phyloP scores from a whole-genome alignment of 2,888 invertebrate species.

The Synanthedon formicaeformis region DNA sequence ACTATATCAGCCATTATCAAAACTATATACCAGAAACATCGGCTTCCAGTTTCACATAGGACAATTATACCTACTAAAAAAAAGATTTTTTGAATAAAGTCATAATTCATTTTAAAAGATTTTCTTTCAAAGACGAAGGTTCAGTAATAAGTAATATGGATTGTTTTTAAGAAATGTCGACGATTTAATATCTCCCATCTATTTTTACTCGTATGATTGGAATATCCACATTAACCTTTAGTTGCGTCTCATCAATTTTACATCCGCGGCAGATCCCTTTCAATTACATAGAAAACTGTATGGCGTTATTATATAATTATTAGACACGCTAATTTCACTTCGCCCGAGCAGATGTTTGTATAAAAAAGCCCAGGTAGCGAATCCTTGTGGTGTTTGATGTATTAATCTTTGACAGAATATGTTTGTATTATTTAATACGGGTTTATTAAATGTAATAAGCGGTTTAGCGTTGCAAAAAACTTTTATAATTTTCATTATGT shows the following conservation, averaged over 20 bases:
- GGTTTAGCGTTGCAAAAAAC: not conserved
- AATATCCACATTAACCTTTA: conserved; percentile 11
- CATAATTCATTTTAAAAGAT: too few relatives aligned
- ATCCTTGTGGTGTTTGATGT: conserved; percentile 12
- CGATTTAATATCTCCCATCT: too few relatives aligned
- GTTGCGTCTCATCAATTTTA: conserved; percentile 15
- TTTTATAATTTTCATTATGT: not conserved
- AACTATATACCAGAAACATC: too few relatives aligned
- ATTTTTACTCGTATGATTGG: not conserved
- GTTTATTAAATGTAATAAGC: conserved; percentile 3
- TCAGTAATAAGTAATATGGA: too few relatives aligned
- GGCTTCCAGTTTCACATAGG: too few relatives aligned
- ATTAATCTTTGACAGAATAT: conserved; percentile 19
- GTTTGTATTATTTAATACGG: not conserved
- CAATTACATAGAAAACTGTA: conserved; percentile 20
- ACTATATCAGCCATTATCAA: too few relatives aligned
- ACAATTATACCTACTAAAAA: too few relatives aligned
- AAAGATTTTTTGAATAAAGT: too few relatives aligned
- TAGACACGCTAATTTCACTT: conserved; percentile 36
- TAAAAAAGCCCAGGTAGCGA: conserved; percentile 26
- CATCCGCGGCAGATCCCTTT: conserved; percentile 16
- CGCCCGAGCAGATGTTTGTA: conserved; percentile 3
- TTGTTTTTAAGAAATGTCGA: too few relatives aligned
- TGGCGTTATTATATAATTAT: conserved; percentile 41
- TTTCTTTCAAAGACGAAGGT: too few relatives aligned